Evolutionary conservation across 2,888 invertebrate species (phyloP), one percentile per base, ranked within the genome.

Genomic region (Cremastinae sp.): DNA sequence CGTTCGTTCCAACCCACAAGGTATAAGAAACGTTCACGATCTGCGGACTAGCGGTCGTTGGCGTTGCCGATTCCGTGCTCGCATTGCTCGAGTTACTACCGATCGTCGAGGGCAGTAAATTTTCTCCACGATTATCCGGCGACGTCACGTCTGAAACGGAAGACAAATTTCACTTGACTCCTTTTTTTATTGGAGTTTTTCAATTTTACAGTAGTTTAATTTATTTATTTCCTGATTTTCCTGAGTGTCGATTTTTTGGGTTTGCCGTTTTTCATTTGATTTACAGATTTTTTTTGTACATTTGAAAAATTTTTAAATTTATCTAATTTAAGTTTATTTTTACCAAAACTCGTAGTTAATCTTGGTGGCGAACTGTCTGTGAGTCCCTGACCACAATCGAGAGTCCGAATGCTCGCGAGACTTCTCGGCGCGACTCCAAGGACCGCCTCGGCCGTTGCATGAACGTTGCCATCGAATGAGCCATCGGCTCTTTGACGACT

Each of bases 1-100:
- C 95, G 51, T 95, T 95, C 78, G 95, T 95, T 77, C 96, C 96
- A 35, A 97, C 95, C 97, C 97, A 97, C 35, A 97, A 92, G 0
- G 96, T 96, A 90, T 97, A 97, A 18, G 95, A 94, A 0, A 96
- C 94, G 88, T 95, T 96, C 45, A 85, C 85, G 80, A 87, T 73
- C 16, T 70, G 81, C 66, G 76, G 81, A 74, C 71, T 78, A 75
- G 75, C 72, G 74, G 69, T 76, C 59, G 56, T 74, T 2, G 64
- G 39, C 1, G 68, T 69, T n/a, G 65, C 72, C 14, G 72, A 71
- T 22, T 75, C 76, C 61, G 78, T 70, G 8, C 66, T 74, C 16
- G 37, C 51, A 51, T 74, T 79, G 14, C 62, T 79, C 35, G 71
- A 64, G 41, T 78, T 72, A 45, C 41, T 76, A 12, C 77, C 79